A percentile compares a stretch with the other conserved stretches of the same genome.
Evolutionary conservation across 2,113 vertebrate species (phyloP).

Genomic region (Numida meleagris): DNA sequence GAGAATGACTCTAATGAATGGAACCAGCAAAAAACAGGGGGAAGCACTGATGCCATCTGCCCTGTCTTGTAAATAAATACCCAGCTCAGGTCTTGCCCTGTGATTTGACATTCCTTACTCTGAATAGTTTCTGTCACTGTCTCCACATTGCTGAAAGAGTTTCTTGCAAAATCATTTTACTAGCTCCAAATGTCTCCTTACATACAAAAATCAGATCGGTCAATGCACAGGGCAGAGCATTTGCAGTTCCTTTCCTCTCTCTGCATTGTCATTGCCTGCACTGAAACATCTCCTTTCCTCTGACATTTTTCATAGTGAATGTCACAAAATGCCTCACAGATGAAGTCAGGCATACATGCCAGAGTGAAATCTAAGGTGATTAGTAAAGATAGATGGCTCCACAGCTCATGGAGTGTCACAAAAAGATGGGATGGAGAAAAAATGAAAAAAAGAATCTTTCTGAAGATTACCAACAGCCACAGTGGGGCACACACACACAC

Average conservation of each 20-base stretch:
- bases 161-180: background rate
- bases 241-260: background rate
- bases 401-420: background rate
- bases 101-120: background rate
- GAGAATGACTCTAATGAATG: background rate
- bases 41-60: background rate
- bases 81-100: background rate
- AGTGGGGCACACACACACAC: background rate
- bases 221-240: background rate
- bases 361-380: background rate
- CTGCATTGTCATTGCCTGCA: background rate
- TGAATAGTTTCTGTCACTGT: background rate
- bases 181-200: background rate
- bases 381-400: background rate
- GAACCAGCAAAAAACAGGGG: background rate
- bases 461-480: background rate
- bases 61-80: background rate
- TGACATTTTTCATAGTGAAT: background rate
- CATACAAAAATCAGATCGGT: background rate
- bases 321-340: background rate
- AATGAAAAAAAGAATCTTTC: background rate
- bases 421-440: background rate
- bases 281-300: background rate
- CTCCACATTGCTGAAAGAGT: background rate
- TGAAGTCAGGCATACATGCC: background rate